Conservation (phyloP, 2,113 vertebrate genomes). For the zebrafish (Danio rerio) region GRCz12tu NC_133194.1:29123501-29124000, state of each 20-base stretch:
- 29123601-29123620: constrained; percentile 80
- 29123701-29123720: constrained; percentile 84
- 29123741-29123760: constrained; percentile 86
- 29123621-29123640: constrained; percentile 84
- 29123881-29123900: too few species aligned
- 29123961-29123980: too few species aligned
- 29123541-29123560: not conserved
- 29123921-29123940: too few species aligned
- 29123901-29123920: too few species aligned
- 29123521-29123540: too few species aligned
- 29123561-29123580: constrained; percentile 73
- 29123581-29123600: constrained; percentile 77
- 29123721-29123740: constrained; percentile 88
- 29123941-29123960: too few species aligned
- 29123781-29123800: constrained; percentile 1
- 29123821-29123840: too few species aligned
- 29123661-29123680: constrained; percentile 75
- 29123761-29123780: constrained; percentile 85
- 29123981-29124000: too few species aligned
- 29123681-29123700: constrained; percentile 74
- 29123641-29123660: constrained; percentile 73
- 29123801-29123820: not conserved
- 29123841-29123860: too few species aligned
- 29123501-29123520: constrained; percentile 46
- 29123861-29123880: too few species aligned